Evolutionary conservation across 1,140 invertebrate genomes (phyloP), one percentile per base, ranked within the genome.

Genomic region (Sarcophaga peregrina): DNA sequence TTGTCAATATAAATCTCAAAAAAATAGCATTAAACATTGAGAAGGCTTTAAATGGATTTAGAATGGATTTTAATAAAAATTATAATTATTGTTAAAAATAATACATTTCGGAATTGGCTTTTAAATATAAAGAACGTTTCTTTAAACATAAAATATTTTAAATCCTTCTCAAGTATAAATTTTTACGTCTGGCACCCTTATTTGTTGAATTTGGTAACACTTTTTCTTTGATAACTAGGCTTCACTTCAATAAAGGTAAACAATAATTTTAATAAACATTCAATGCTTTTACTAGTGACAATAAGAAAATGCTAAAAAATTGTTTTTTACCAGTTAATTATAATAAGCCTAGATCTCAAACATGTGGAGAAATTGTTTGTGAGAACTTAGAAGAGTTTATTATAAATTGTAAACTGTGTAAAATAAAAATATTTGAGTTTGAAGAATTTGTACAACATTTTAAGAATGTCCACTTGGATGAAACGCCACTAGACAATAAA

Each of bases 341-440:
- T 82, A 52, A 75, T 11, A 68, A 86, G 86, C 68, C 85, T 86
- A 3, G 0, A n/a, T 54, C 46, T 5, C 81, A 58, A 86, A 62
- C 82, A 83, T 83, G 82, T 45, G 82, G 76, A 45, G 82, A 83
- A 81, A 81, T 83, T 25, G 45, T 83, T 74, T 83, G 72, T 54
- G 58, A 83, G 46, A 80, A 83, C 46, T 48, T 73, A n/a, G 52
- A 37, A 37, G 68, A 73, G 20, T 83, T 83, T 47, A 73, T 78
- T n/a, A 83, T 89, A n/a, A 85, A 87, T 82, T 89, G 88, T 48
- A 84, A 84, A 50, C 86, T 88, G 80, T 89, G 88, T 47, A 85
- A 88, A 25, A 87, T 89, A 84, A 89, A 89, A 76, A 84, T 86
- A 75, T 89, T 89, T 74, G 84, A 87, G 13, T 89, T 89, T 54